Base-by-base conservation (phyloP, 2,888 invertebrate genomes). In the Athalia cordata region DNA sequence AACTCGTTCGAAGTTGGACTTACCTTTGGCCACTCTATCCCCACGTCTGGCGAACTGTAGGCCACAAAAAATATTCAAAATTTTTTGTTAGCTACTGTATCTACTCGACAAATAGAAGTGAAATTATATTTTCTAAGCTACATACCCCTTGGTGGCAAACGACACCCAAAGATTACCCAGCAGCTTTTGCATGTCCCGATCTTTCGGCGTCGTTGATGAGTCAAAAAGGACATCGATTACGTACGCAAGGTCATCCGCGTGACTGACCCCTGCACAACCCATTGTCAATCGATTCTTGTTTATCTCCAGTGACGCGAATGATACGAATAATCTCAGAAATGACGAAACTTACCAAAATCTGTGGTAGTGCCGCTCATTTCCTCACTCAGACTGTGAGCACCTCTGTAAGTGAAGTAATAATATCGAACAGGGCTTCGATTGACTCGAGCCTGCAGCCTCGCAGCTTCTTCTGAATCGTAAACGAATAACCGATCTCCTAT, bases 401-500 rank as follows among this genome's bases (percentile, higher is more conserved):
- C 93, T 72, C 93, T 91, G 88, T 93, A 94, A 4, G 92, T 89
- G 86, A 93, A 95, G n/a, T 93, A 91, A 86, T 95, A 95, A 79
- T 93, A 91, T 89, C 93, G 94, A 3, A 94, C 92, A 0, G 95
- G 93, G 80, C 93, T 92, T 11, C 91, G 90, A 0, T 92, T 92
- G 61, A 90, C 90, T 13, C 89, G 85, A 0, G 94, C 92, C 84
- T 94, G 94, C 67, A 93, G 83, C 81, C 92, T 92, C 0, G 93
- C 92, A n/a, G 93, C 90, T 80, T 92, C 92, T 65, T 93, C 93
- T 0, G 93, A 92, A 55, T 93, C 94, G 3, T 89, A 91, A 0
- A 91, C 89, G 85, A 95, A 95, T 0, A 94, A 88, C 8, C 95
- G 90, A 87, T 95, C 95, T 0, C 94, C 91, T 0, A 94, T 90